phyloP scores from a whole-genome alignment of 2,797 vertebrate genomes.

The Enteromius viviparus region DNA sequence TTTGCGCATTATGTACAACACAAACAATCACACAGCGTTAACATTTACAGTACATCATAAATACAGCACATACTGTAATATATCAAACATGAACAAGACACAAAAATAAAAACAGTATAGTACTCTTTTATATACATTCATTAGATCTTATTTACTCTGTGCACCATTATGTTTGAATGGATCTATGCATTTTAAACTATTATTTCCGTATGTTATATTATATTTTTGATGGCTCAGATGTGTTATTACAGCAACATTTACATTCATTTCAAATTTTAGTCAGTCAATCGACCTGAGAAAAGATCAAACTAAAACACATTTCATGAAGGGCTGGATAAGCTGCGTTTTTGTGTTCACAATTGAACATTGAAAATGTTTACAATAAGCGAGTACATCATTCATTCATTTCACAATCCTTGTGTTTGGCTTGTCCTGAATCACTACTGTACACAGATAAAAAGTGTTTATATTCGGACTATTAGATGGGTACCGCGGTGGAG shows the following conservation, averaged over 20 bases:
- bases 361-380: too few species aligned
- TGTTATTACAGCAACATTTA: neutral
- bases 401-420: too few species aligned
- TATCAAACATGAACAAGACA: neutral
- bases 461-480: too few species aligned
- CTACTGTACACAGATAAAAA: too few species aligned
- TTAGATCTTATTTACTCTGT: neutral
- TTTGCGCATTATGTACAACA: neutral
- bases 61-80: neutral
- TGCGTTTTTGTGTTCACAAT: neutral
- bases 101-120: neutral
- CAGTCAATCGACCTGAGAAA: neutral
- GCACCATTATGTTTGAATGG: neutral
- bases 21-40: neutral
- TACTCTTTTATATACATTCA: constrained; percentile 17
- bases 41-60: neutral
- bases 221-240: neutral
- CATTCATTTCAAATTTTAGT: neutral
- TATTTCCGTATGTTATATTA: neutral
- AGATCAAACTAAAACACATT: neutral
- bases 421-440: too few species aligned
- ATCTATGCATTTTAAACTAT: neutral
- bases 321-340: neutral
- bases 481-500: too few species aligned
- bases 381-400: too few species aligned